Evolutionary conservation across 2,113 vertebrate genomes (phyloP), one percentile per base, ranked within the genome.

Genomic region (Lanius ludovicianus): DNA sequence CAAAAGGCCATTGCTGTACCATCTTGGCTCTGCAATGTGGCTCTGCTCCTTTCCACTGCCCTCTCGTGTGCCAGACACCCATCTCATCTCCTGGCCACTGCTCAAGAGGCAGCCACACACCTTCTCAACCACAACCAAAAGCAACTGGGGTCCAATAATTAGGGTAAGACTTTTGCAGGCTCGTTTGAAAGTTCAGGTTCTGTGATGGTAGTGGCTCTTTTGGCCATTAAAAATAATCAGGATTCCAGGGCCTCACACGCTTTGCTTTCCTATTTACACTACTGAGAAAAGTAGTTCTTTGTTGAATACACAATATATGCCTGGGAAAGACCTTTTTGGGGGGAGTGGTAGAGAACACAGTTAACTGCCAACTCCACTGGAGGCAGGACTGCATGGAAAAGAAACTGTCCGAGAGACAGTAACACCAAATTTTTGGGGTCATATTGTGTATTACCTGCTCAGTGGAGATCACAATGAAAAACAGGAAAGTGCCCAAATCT

Each of bases 381-480:
- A 85, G 42, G n/a, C n/a, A 71, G 35, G 23, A 78, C 4, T 81
- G 37, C 6, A 5, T 42, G 21, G 69, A 62, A 88, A 53, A 78
- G 33, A 49, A 90, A 75, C 33, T n/a, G 23, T 67, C 73, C 13
- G 5, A 92, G 28, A 84, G 28, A 64, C 21, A 41, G 21, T 63
- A 55, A 39, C 3, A 3, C 4, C 18, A 23, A 22, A 75, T 56
- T 83, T 86, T 33, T 74, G n/a, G 62, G 63, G 68, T 84, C 8
- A 1, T 75, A 94, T 84, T 64, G 25, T 24, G 22, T 42, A 46
- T 63, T 76, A 71, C 30, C 47, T 92, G 13, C 30, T 69, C 69
- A 49, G 56, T 33, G 76, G 42, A 88, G 71, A 84, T 44, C 56
- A 86, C 41, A 88, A 56, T 41, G 52, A 88, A 81, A 91, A 90